These are phyloP conservation scores for Okamejei kenojei DNA, from an alignment of 2,797 vertebrate species.

Conservation along the genomic window DNA sequence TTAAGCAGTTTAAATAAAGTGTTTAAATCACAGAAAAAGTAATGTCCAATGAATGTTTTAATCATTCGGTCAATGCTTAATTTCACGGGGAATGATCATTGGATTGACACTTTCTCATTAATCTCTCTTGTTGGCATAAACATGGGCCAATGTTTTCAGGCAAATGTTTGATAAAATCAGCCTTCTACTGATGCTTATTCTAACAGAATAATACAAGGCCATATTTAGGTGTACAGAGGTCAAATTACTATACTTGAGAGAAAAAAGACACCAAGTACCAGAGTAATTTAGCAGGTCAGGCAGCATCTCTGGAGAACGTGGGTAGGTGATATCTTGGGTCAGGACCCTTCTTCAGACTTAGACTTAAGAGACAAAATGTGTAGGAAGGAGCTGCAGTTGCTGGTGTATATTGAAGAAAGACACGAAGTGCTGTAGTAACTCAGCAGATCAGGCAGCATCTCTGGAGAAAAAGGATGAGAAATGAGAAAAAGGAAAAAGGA, in stretches of 20 bases:
- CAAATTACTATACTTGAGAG: background rate
- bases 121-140: background rate
- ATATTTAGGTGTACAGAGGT: background rate
- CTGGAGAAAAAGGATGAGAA: too few species aligned
- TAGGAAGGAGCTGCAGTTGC: too few species aligned
- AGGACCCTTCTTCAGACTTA: too few species aligned
- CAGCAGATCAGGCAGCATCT: too few species aligned
- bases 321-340: too few species aligned
- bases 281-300: too few species aligned
- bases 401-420: too few species aligned
- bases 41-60: background rate
- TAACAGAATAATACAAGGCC: background rate
- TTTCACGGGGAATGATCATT: background rate
- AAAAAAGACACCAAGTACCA: too few species aligned
- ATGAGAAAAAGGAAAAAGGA: too few species aligned
- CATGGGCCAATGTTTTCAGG: background rate
- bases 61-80: background rate
- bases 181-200: background rate
- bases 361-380: too few species aligned
- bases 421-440: too few species aligned
- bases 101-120: background rate
- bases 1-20: background rate
- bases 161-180: background rate
- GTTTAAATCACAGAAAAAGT: background rate
- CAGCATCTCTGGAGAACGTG: too few species aligned